Percentiles rank a stretch among this genome's conserved stretches.
phyloP scores from a whole-genome alignment of 2,113 vertebrate genomes.

The Eptesicus fuscus region DNA sequence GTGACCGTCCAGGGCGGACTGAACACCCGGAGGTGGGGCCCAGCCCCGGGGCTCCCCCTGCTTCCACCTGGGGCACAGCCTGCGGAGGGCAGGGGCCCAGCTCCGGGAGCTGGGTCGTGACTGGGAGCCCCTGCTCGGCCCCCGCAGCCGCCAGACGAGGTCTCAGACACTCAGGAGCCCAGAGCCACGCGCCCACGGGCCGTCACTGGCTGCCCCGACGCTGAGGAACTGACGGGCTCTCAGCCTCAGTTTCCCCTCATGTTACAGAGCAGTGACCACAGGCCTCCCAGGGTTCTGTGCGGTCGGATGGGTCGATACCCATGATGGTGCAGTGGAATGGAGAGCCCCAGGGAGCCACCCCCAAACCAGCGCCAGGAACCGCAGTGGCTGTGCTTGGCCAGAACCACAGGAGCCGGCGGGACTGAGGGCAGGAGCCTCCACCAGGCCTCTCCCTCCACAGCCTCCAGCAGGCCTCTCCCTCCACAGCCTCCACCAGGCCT shows the following conservation, averaged over 20 bases:
- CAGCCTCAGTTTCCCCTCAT: background rate
- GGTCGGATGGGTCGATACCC: background rate
- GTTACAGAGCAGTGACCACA: fast-evolving
- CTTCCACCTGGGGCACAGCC: fast-evolving
- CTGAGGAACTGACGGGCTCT: background rate
- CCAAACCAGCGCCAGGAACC: background rate
- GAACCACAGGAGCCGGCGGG: background rate
- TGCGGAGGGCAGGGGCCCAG: background rate
- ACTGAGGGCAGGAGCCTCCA: background rate
- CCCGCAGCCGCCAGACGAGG: background rate
- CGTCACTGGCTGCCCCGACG: fast-evolving
- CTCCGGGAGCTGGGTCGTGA: fast-evolving
- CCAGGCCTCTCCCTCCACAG: fast-evolving
- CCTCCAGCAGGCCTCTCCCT: no score
- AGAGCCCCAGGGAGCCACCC: background rate
- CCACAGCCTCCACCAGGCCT: background rate
- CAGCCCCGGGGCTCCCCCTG: background rate
- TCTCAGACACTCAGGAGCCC: background rate
- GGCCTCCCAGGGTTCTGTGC: fast-evolving
- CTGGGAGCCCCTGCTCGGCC: background rate
- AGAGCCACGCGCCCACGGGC: background rate
- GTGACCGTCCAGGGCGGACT: fast-evolving
- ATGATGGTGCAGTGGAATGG: fast-evolving
- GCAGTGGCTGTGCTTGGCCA: background rate
- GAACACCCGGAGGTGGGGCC: background rate